Percentiles rank a stretch among this genome's conserved stretches.
Conservation (phyloP, 2,888 invertebrate genomes). For the Torymus tubicola region DNA sequence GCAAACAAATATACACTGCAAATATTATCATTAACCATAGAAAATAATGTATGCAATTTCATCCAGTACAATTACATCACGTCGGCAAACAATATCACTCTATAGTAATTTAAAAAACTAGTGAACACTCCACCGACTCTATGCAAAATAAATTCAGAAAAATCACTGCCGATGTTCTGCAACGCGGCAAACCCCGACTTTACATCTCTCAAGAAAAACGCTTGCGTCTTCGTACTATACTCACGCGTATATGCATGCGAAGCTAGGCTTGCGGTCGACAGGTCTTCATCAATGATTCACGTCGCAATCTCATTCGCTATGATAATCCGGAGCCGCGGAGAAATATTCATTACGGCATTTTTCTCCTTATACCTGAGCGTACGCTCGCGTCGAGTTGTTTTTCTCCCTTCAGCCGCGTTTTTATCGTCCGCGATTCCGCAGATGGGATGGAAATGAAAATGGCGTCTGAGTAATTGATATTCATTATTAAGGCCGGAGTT, state of each 20-base stretch:
- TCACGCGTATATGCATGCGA: slow-evolving; percentile 31
- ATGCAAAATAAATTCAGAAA: slow-evolving; percentile 19
- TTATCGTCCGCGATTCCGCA: slow-evolving; percentile 33
- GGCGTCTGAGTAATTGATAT: slow-evolving; percentile 5
- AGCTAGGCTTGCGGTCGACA: slow-evolving; percentile 62
- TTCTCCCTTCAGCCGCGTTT: slow-evolving; percentile 35
- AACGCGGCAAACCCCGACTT: slow-evolving; percentile 6
- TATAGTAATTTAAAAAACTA: slow-evolving; percentile 12
- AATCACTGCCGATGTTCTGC: slow-evolving; percentile 5
- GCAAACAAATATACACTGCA: too few relatives aligned
- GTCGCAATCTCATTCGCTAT: slow-evolving; percentile 72
- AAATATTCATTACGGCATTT: slow-evolving; percentile 72
- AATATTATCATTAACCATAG: too few relatives aligned
- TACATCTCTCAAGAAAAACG: slow-evolving; percentile 64
- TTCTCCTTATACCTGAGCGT: slow-evolving; percentile 56
- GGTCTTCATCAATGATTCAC: slow-evolving; percentile 70
- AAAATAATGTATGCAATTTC: too few relatives aligned
- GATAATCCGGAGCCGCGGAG: slow-evolving; percentile 70
- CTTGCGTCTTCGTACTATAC: slow-evolving; percentile 57
- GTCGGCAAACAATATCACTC: too few relatives aligned
- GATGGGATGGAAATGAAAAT: slow-evolving; percentile 2
- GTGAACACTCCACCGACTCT: not conserved
- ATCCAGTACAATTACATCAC: too few relatives aligned
- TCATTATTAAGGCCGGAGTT: too few relatives aligned
- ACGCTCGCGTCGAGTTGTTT: slow-evolving; percentile 53